A percentile compares a stretch with the other conserved stretches of the same genome.
Conservation (phyloP, 1,140 invertebrate genomes). For the Euura lappo region DNA sequence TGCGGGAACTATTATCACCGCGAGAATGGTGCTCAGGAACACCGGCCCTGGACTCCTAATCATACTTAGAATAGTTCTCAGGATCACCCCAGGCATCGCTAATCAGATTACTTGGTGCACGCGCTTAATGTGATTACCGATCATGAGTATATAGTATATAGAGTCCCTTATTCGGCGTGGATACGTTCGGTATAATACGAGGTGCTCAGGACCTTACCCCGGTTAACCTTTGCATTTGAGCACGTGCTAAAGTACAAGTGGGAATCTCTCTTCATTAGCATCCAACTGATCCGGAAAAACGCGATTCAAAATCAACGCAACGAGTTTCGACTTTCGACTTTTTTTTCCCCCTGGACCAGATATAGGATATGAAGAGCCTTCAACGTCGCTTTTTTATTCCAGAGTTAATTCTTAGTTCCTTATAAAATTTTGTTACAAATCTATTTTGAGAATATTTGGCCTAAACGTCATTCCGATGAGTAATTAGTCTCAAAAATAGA, state of each 20-base stretch:
- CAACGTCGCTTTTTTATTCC: too few relatives aligned
- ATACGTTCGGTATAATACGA: neutral
- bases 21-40: slow-evolving; percentile 48
- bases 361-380: too few relatives aligned
- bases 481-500: too few relatives aligned
- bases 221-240: neutral
- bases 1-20: slow-evolving; percentile 61
- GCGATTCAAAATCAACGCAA: too few relatives aligned
- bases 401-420: too few relatives aligned
- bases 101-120: slow-evolving; percentile 62
- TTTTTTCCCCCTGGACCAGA: too few relatives aligned
- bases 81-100: slow-evolving; percentile 60
- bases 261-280: too few relatives aligned
- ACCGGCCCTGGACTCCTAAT: slow-evolving; percentile 57
- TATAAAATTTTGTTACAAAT: too few relatives aligned
- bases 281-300: too few relatives aligned
- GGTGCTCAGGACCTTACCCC: neutral
- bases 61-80: slow-evolving; percentile 63
- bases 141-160: slow-evolving; percentile 48
- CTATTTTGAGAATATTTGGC: too few relatives aligned
- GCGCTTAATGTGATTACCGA: slow-evolving; percentile 63
- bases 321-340: too few relatives aligned
- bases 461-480: too few relatives aligned
- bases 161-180: neutral
- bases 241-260: neutral